Conservation (phyloP, 2,888 invertebrate species). For the Xestoiulus laeticollis region DNA sequence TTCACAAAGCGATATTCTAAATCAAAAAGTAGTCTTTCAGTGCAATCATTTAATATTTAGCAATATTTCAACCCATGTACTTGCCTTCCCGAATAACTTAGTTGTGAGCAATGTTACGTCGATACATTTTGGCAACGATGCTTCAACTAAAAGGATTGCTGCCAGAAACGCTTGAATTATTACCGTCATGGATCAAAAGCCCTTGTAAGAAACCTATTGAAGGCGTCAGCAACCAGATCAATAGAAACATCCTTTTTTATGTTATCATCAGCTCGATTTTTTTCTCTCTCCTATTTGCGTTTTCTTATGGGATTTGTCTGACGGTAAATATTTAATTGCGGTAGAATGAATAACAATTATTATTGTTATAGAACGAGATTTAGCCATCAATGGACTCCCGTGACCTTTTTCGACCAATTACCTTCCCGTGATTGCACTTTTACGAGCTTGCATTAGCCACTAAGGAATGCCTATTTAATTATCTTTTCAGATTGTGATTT, state of each 20-base stretch:
- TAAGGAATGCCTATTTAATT: constrained; percentile 1
- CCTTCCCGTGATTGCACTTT: background rate
- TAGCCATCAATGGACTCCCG: background rate
- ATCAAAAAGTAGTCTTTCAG: background rate
- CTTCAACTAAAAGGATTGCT: background rate
- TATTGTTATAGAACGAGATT: background rate
- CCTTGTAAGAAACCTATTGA: background rate
- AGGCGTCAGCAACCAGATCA: background rate
- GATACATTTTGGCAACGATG: background rate
- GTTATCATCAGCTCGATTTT: background rate
- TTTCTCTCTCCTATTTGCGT: background rate
- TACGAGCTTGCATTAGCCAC: background rate
- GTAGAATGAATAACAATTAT: background rate
- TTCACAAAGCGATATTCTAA: background rate
- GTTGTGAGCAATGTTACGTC: background rate
- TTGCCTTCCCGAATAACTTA: background rate
- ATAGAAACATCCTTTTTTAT: background rate
- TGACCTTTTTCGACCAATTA: constrained; percentile 10
- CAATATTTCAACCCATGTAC: background rate
- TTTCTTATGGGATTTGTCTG: background rate
- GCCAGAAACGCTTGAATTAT: constrained; percentile 16
- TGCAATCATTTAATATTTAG: background rate
- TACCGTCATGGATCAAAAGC: background rate
- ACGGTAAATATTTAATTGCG: background rate
- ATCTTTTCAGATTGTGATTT: constrained; percentile 47